These are phyloP conservation scores for Solen grandis DNA, from an alignment of 1,140 invertebrate species.

Conservation along the genomic window DNA sequence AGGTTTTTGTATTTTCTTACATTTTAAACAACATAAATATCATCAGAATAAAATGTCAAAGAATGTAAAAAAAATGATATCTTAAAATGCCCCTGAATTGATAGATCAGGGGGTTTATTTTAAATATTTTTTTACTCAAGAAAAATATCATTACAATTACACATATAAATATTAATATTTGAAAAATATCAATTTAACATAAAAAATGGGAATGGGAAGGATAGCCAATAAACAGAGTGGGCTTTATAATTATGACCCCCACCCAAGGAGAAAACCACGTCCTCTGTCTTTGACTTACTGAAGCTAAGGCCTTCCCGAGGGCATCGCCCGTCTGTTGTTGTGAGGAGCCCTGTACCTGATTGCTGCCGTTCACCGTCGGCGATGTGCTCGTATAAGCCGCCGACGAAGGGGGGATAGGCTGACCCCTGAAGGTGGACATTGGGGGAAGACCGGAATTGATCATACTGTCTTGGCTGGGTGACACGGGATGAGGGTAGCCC, in stretches of 20 bases:
- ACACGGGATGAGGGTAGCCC: slow-evolving; percentile 41
- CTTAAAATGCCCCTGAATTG: too few species aligned
- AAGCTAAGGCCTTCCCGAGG: slow-evolving; percentile 51
- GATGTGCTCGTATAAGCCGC: slow-evolving; percentile 42
- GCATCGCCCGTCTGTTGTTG: slow-evolving; percentile 49
- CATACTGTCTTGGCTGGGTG: slow-evolving; percentile 43
- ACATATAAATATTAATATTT: too few species aligned
- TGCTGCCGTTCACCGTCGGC: slow-evolving; percentile 15
- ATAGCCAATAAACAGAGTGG: background rate
- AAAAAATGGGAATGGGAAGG: too few species aligned
- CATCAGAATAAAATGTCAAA: too few species aligned
- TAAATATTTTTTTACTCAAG: too few species aligned
- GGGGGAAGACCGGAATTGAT: slow-evolving; percentile 51
- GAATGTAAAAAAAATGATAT: too few species aligned
- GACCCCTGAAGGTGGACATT: slow-evolving; percentile 52
- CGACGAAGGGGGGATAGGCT: slow-evolving; percentile 43
- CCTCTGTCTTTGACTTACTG: slow-evolving; percentile 40
- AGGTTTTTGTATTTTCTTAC: too few species aligned
- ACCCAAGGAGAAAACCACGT: background rate
- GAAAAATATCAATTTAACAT: too few species aligned
- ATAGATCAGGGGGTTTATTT: too few species aligned
- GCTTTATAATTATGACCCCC: background rate
- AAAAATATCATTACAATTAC: too few species aligned
- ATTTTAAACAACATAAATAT: too few species aligned
- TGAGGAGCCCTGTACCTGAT: slow-evolving; percentile 44